These are phyloP conservation scores for Troides helena DNA, from an alignment of 2,888 invertebrate genomes.

Conservation along the genomic window DNA sequence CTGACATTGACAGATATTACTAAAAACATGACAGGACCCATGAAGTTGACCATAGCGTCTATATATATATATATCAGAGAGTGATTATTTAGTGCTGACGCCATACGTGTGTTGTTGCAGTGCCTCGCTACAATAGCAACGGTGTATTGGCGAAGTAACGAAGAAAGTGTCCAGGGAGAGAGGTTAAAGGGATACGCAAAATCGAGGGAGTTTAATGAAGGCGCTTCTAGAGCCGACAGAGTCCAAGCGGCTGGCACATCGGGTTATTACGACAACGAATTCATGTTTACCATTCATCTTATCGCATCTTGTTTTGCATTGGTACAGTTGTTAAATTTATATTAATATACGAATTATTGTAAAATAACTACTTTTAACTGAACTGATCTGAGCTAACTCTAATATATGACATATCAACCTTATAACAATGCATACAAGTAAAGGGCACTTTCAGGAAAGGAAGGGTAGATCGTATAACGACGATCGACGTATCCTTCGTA, in stretches of 20 bases:
- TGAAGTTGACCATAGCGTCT: too few species aligned
- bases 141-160: conserved; percentile 92
- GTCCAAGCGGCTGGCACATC: conserved; percentile 83
- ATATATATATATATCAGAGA: too few species aligned
- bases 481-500: not conserved
- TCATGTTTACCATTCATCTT: conserved; percentile 39
- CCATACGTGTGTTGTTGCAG: conserved; percentile 51
- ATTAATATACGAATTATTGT: not conserved
- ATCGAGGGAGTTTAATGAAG: conserved; percentile 86
- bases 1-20: too few species aligned
- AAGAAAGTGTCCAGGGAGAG: conserved; percentile 91
- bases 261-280: conserved; percentile 44
- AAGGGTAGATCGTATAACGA: too few species aligned
- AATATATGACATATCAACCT: not conserved
- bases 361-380: too few species aligned
- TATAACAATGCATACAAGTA: not conserved
- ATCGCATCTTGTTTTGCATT: conserved; percentile 11
- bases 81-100: too few species aligned
- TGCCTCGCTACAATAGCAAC: conserved; percentile 93
- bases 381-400: too few species aligned
- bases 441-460: too few species aligned
- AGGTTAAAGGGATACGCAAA: conserved; percentile 88
- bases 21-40: too few species aligned
- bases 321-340: conserved; percentile 5
- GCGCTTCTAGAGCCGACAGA: conserved; percentile 85